Evolutionary conservation across 2,113 vertebrate genomes (phyloP).

Genomic region (Arvicanthis niloticus): DNA sequence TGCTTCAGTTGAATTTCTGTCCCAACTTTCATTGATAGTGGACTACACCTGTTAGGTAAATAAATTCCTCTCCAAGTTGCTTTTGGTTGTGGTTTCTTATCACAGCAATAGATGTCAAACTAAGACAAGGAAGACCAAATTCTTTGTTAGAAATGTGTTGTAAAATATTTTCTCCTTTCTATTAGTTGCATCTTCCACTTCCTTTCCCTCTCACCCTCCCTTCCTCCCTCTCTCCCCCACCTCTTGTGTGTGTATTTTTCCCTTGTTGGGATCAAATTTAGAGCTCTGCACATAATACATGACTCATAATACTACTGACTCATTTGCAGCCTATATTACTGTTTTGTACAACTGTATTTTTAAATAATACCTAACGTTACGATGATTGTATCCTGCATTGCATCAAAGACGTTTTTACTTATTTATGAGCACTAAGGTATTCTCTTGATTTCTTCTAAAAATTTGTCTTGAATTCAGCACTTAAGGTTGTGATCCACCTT

Average conservation of each 20-base stretch:
- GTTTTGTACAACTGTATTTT: not conserved
- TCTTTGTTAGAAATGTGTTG: not conserved
- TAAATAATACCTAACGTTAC: not conserved
- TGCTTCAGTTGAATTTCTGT: not conserved
- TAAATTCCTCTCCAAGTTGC: not conserved
- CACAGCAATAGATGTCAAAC: not conserved
- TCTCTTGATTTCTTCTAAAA: conserved; percentile 1
- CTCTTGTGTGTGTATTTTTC: not conserved
- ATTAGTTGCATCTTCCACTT: not conserved
- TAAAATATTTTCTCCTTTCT: not conserved
- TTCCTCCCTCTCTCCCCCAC: not conserved
- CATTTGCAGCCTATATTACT: not conserved
- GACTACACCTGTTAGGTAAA: not conserved
- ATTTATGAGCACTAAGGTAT: not conserved
- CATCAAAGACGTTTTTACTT: conserved; percentile 25
- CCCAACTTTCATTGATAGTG: not conserved
- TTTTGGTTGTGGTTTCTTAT: not conserved
- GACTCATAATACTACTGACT: not conserved
- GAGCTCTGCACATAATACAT: not conserved
- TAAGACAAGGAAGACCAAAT: not conserved
- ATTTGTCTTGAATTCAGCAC: not conserved
- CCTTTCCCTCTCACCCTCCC: no score
- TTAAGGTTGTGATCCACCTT: not conserved
- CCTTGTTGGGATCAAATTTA: not conserved
- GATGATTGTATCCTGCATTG: not conserved